Conservation (phyloP, 1,140 invertebrate species). For the Zophobas atratus region DNA sequence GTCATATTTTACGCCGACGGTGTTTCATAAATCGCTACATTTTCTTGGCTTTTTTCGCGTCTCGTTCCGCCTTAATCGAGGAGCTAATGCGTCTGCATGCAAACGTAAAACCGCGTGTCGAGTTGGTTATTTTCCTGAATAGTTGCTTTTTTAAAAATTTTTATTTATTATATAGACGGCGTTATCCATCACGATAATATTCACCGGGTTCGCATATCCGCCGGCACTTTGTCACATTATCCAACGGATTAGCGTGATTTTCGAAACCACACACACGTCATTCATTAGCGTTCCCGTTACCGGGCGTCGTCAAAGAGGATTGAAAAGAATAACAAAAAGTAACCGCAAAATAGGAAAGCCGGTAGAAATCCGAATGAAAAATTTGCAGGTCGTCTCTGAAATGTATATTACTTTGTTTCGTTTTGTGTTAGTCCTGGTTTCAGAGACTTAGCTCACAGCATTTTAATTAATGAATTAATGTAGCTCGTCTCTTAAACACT, state of each 20-base stretch:
- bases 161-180: no score
- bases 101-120: background rate
- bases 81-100: background rate
- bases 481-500: slow-evolving; percentile 68
- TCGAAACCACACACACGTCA: background rate
- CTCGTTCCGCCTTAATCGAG: background rate
- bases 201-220: background rate
- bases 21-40: background rate
- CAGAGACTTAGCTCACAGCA: slow-evolving; percentile 62
- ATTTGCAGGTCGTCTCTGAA: slow-evolving; percentile 37
- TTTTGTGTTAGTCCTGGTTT: slow-evolving; percentile 62
- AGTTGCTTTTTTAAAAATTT: no score
- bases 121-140: no score
- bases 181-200: background rate
- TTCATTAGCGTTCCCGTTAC: background rate
- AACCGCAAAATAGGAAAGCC: slow-evolving; percentile 16
- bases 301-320: background rate
- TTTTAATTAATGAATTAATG: slow-evolving; percentile 69
- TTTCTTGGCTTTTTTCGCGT: slow-evolving; percentile 4
- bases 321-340: slow-evolving; percentile 31
- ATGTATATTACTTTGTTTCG: slow-evolving; percentile 59
- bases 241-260: slow-evolving; percentile 7
- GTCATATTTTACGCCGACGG: slow-evolving; percentile 13
- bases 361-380: slow-evolving; percentile 28
- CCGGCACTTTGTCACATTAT: background rate